These are phyloP conservation scores for Ectemnius cavifrons DNA, from an alignment of 2,888 invertebrate species.

Conservation along the genomic window DNA sequence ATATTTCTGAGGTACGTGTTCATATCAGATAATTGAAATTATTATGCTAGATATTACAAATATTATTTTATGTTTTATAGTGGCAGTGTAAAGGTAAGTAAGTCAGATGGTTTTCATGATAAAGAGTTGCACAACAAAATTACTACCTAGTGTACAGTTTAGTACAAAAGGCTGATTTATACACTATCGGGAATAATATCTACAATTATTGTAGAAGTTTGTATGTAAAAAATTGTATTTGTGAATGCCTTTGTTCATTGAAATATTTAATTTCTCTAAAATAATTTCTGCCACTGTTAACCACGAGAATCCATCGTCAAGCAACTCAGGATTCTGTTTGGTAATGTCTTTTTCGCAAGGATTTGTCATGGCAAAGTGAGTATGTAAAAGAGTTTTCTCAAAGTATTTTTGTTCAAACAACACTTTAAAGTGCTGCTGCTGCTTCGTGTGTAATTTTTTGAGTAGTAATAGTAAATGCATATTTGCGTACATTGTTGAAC, in stretches of 20 bases:
- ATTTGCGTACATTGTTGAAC: too few species aligned
- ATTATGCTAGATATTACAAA: constrained; percentile 65
- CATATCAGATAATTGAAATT: constrained; percentile 49
- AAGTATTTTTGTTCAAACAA: background rate
- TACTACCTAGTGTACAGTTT: constrained; percentile 58
- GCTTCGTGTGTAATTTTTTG: constrained; percentile 8
- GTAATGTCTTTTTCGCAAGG: constrained; percentile 35
- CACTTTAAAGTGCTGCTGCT: constrained; percentile 4
- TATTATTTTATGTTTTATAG: constrained; percentile 70
- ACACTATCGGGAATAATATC: constrained; percentile 53
- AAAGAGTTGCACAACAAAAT: constrained; percentile 47
- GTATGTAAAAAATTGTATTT: constrained; percentile 67
- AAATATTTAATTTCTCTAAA: constrained; percentile 55
- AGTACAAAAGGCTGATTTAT: constrained; percentile 65
- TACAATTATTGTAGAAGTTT: constrained; percentile 65
- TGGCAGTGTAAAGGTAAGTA: constrained; percentile 75
- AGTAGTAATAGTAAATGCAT: too few species aligned
- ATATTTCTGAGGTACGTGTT: constrained; percentile 37
- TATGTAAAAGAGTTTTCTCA: background rate
- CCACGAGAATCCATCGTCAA: constrained; percentile 26
- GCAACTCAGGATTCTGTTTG: constrained; percentile 17
- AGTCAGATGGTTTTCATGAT: constrained; percentile 62
- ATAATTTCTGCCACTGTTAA: constrained; percentile 42
- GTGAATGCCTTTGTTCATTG: constrained; percentile 69
- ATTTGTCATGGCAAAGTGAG: constrained; percentile 24